A percentile compares a stretch with the other conserved stretches of the same genome.
Evolutionary conservation across 2,888 invertebrate species (phyloP).

Genomic region (Ophion costatus): DNA sequence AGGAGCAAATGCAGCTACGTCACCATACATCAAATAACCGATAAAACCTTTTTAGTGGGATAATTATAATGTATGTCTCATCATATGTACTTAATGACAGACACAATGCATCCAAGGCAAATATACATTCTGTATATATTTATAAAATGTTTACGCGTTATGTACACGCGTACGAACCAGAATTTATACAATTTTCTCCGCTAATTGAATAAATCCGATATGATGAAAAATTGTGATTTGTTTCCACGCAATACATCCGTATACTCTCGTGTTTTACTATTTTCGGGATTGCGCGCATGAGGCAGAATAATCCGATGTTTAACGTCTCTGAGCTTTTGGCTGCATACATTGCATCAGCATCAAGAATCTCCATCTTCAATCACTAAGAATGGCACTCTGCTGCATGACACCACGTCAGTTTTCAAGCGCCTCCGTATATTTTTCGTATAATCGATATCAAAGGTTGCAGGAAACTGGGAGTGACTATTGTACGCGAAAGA

Average conservation of each 20-base stretch:
- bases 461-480: too few species aligned
- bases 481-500: too few species aligned
- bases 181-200: background rate
- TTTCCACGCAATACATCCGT: too few species aligned
- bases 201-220: too few species aligned
- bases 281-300: too few species aligned
- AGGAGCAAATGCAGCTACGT: conserved; percentile 32
- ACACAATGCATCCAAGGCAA: conserved; percentile 1
- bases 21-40: conserved; percentile 32
- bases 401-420: too few species aligned
- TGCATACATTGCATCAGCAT: too few species aligned
- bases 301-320: background rate
- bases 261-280: background rate
- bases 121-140: background rate
- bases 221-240: too few species aligned
- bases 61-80: conserved; percentile 16
- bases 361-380: too few species aligned
- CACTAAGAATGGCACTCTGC: too few species aligned
- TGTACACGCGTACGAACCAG: background rate
- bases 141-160: conserved; percentile 11
- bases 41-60: conserved; percentile 26
- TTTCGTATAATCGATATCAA: too few species aligned
- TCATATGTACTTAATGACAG: conserved; percentile 19
- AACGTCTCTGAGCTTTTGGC: background rate
- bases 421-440: too few species aligned